phyloP scores from a whole-genome alignment of 1,140 invertebrate species.

The Drosophila aff. region DNA sequence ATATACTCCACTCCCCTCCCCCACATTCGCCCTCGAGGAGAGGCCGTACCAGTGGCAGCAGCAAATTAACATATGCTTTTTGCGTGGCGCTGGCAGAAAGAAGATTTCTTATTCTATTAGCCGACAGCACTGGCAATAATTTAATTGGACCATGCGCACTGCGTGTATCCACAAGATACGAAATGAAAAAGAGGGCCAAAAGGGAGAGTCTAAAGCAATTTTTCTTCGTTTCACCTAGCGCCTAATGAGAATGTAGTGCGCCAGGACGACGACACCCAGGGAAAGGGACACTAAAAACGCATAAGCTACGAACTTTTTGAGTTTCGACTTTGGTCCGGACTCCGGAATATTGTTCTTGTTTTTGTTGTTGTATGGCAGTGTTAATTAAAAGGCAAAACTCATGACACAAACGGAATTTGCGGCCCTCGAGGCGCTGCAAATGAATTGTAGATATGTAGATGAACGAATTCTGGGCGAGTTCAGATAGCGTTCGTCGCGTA shows the following conservation, averaged over 20 bases:
- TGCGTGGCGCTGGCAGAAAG: slow-evolving; percentile 50
- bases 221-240: slow-evolving; percentile 64
- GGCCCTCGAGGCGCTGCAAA: slow-evolving; percentile 30
- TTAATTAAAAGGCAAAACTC: slow-evolving; percentile 71
- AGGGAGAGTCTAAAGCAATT: slow-evolving; percentile 66
- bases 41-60: slow-evolving; percentile 23
- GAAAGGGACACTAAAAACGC: slow-evolving; percentile 57
- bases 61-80: slow-evolving; percentile 81
- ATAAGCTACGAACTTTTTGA: slow-evolving; percentile 67
- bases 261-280: slow-evolving; percentile 36
- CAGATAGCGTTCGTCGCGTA: slow-evolving; percentile 47
- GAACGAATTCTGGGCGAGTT: slow-evolving; percentile 32
- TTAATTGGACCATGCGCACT: slow-evolving; percentile 79
- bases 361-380: slow-evolving; percentile 15
- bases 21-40: slow-evolving; percentile 6
- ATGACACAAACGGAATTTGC: slow-evolving; percentile 54
- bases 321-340: slow-evolving; percentile 27
- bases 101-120: slow-evolving; percentile 69
- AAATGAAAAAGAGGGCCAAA: slow-evolving; percentile 44
- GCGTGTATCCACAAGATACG: slow-evolving; percentile 55
- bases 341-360: slow-evolving; percentile 10
- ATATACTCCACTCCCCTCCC: neutral
- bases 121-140: slow-evolving; percentile 66
- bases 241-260: slow-evolving; percentile 76
- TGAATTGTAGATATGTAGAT: slow-evolving; percentile 59